Evolutionary conservation across 2,113 vertebrate species (phyloP), one percentile per base, ranked within the genome.

Genomic region (Brachyhypopomus gauderio): DNA sequence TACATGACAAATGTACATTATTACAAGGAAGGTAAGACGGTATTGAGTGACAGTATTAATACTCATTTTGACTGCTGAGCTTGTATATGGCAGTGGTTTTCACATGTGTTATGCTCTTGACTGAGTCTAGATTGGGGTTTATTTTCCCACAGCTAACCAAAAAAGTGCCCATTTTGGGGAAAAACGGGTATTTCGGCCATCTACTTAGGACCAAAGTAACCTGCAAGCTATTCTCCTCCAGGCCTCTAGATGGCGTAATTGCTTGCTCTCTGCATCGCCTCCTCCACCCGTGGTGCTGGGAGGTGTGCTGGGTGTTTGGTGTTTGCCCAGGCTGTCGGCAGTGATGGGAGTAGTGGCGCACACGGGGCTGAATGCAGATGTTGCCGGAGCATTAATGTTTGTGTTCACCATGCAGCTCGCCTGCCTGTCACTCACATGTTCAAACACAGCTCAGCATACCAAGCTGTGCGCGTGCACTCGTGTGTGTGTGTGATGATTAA

Each of bases 211-310:
- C 3, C 45, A 6, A 9, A 52, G 48, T 1, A 27, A 16, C 19
- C 56, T 55, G 73, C 62, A 22, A 17, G 71, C 17, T 16, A 17
- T 12, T 81, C 73, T 75, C 67, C 72, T 81, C 72, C 81, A 55
- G 20, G 16, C 89, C 92, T 89, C 85, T 71, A 92, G 92, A 87
- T 88, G 91, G 89, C 71, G 88, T 88, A 85, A 89, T 88, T 81
- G 84, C 27, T 84, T 75, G 78, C 86, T 45, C 62, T 62, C 79
- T 72, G 30, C 22, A 45, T 56, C 1, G 2, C 34, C 8, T 30
- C 16, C 9, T 66, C 9, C 56, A 55, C 6, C 73, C 1, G 7
- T 23, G 48, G 9, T 71, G 36, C 19, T 36, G 34, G 27, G 66
- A 38, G 59, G 59, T 30, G 41, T 62, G 70, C 70, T 67, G 36